Percentiles rank a stretch among this genome's conserved stretches.
These are phyloP conservation scores for Scrobipalpa atriplicella DNA, from an alignment of 2,888 invertebrate genomes.

Conservation along the genomic window DNA sequence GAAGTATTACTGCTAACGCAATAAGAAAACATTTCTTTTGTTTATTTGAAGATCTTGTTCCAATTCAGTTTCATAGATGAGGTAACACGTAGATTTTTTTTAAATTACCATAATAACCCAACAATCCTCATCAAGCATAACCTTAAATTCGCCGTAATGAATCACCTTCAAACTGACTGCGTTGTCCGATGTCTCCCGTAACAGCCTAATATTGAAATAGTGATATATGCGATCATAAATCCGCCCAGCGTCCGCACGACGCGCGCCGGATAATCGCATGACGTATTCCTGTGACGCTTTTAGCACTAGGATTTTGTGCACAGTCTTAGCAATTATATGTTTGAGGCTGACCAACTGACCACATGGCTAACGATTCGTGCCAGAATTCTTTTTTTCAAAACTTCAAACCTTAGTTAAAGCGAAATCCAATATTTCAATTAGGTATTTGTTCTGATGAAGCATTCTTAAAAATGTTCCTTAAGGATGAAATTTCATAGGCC, in stretches of 20 bases:
- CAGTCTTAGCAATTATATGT: neutral
- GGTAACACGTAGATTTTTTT: neutral
- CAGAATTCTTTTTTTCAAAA: too few species aligned
- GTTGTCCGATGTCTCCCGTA: conserved; percentile 10
- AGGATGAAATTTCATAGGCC: too few species aligned
- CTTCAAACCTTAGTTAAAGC: too few species aligned
- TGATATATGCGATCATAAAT: conserved; percentile 71
- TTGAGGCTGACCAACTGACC: too few species aligned
- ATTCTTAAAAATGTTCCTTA: too few species aligned
- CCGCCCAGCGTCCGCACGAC: conserved; percentile 64
- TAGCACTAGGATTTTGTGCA: conserved; percentile 9
- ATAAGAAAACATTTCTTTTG: too few species aligned
- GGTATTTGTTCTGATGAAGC: too few species aligned
- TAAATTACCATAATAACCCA: neutral
- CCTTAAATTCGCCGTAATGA: neutral
- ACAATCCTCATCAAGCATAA: neutral
- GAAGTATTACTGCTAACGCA: too few species aligned
- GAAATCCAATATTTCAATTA: too few species aligned
- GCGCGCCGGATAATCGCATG: conserved; percentile 72
- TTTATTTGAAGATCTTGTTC: too few species aligned
- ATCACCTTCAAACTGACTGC: neutral
- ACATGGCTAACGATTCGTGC: too few species aligned
- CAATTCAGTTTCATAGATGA: too few species aligned
- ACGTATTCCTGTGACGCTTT: conserved; percentile 40
- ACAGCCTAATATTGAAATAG: conserved; percentile 62